phyloP scores from a whole-genome alignment of 2,797 vertebrate species.

The Tokudaia muenninki region DNA sequence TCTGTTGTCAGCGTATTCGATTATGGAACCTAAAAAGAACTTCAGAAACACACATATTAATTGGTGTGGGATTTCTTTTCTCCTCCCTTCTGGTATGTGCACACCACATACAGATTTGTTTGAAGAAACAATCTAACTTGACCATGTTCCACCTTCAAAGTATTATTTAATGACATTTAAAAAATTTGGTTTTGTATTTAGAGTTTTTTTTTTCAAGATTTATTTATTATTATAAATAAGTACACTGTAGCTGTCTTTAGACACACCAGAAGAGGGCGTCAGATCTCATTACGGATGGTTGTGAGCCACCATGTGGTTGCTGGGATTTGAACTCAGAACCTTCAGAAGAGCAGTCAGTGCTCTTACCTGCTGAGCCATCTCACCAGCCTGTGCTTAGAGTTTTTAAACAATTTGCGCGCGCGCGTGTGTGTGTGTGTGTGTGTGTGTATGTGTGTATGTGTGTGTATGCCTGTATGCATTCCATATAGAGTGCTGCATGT shows the following conservation, averaged over 20 bases:
- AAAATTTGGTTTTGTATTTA: neutral
- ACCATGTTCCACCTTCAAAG: neutral
- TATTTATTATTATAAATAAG: too few species aligned
- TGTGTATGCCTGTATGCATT: neutral
- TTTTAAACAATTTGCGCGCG: neutral
- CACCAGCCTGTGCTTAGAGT: neutral
- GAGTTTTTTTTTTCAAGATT: neutral
- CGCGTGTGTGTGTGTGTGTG: neutral
- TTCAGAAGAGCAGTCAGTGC: too few species aligned
- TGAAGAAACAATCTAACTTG: neutral
- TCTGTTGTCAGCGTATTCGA: slow-evolving; percentile 59
- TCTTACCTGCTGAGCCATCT: too few species aligned
- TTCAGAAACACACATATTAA: slow-evolving; percentile 65
- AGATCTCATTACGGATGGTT: too few species aligned
- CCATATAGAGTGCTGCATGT: neutral
- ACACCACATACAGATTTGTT: neutral
- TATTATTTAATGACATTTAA: neutral
- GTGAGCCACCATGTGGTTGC: too few species aligned
- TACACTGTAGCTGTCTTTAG: too few species aligned
- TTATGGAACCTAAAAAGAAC: slow-evolving; percentile 62
- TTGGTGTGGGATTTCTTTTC: slow-evolving; percentile 66
- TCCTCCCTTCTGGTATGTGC: slow-evolving; percentile 23
- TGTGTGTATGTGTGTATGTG: neutral
- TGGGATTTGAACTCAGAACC: too few species aligned
- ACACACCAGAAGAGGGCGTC: too few species aligned